A percentile compares a stretch with the other conserved stretches of the same genome.
Evolutionary conservation across 2,888 invertebrate species (phyloP).

Genomic region (Microctonus hyperodae): DNA sequence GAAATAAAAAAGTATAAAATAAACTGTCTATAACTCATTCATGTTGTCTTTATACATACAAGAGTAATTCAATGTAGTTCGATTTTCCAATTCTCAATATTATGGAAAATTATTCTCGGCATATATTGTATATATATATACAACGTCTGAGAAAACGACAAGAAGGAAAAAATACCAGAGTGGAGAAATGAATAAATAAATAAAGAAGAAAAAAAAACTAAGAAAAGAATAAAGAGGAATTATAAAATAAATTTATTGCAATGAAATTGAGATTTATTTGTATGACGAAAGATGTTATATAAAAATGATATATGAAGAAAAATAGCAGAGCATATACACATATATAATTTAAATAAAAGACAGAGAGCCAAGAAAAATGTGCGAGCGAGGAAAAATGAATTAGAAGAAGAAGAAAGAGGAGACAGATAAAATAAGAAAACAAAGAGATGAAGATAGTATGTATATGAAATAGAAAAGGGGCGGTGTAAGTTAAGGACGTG

Average conservation of each 20-base stretch:
- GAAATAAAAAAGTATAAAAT: conserved; percentile 8
- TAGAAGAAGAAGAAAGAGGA: conserved; percentile 21
- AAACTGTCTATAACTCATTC: background rate
- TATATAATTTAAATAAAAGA: background rate
- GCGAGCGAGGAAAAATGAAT: conserved; percentile 13
- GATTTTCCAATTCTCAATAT: background rate
- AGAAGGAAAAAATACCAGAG: too few relatives aligned
- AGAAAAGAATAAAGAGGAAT: background rate
- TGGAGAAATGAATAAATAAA: background rate
- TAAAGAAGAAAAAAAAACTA: background rate
- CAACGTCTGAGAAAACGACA: background rate
- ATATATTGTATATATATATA: background rate
- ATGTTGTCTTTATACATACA: background rate
- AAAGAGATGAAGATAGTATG: conserved; percentile 28
- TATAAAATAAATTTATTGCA: background rate
- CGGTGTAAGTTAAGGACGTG: conserved; percentile 25
- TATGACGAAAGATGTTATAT: conserved; percentile 22
- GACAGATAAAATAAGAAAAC: conserved; percentile 11
- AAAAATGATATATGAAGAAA: conserved; percentile 4
- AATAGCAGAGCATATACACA: background rate
- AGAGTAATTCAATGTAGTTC: background rate
- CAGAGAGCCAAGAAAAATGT: background rate
- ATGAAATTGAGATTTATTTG: conserved; percentile 18
- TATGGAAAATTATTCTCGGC: background rate
- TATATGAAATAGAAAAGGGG: conserved; percentile 17